Conservation (phyloP, 2,113 vertebrate species). For the Cyanoramphus novaezelandiae region DNA sequence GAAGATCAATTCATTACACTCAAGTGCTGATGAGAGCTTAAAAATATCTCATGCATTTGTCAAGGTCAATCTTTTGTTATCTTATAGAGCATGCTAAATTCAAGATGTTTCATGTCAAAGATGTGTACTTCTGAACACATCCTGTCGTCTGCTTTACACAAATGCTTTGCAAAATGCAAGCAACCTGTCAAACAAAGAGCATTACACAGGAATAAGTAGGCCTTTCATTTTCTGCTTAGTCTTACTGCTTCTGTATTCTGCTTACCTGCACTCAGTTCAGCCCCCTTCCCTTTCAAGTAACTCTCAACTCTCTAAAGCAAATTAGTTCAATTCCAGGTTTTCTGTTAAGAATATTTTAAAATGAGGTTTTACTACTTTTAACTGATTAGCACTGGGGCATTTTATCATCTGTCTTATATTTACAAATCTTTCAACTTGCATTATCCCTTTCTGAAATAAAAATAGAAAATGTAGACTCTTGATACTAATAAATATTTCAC, state of each 20-base stretch:
- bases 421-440: not conserved
- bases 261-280: constrained; percentile 6
- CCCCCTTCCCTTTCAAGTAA: constrained; percentile 5
- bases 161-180: not conserved
- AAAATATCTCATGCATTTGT: not conserved
- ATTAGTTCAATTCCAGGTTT: constrained; percentile 18
- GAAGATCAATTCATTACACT: not conserved
- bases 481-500: not conserved
- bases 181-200: constrained; percentile 18
- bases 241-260: not conserved
- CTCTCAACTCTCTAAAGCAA: constrained; percentile 15
- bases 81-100: not conserved
- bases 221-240: constrained; percentile 24
- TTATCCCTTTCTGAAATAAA: not conserved
- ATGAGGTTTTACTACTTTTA: not conserved
- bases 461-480: not conserved
- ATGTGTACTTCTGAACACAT: not conserved
- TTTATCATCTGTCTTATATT: not conserved
- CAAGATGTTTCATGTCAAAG: not conserved
- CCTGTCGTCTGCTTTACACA: not conserved
- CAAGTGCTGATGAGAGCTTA: not conserved
- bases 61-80: not conserved
- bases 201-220: not conserved
- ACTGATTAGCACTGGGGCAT: not conserved
- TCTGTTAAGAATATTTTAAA: not conserved